Conservation (phyloP, 2,888 invertebrate genomes). For the Epinotia brunnichana region DNA sequence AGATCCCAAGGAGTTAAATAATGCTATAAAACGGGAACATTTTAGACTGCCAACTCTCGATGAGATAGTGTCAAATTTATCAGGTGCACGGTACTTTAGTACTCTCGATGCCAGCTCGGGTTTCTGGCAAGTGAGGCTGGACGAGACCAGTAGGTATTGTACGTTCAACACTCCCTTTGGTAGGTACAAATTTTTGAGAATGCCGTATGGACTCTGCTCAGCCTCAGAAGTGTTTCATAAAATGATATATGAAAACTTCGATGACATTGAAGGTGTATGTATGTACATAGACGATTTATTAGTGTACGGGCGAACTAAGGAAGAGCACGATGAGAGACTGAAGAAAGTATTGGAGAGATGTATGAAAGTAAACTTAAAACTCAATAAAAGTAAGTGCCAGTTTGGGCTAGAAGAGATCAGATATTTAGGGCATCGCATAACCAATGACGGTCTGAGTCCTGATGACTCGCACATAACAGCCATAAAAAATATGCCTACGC, state of each 20-base stretch:
- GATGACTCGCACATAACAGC: slow-evolving; percentile 4
- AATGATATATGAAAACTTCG: no score
- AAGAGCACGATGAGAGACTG: slow-evolving; percentile 2
- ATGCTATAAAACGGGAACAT: slow-evolving; percentile 13
- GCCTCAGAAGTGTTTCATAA: no score
- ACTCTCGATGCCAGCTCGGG: no score
- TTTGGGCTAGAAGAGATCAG: not conserved
- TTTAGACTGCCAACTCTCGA: slow-evolving; percentile 8
- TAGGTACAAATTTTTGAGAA: no score
- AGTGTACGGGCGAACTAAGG: not conserved
- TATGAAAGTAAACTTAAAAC: not conserved
- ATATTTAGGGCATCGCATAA: slow-evolving; percentile 1
- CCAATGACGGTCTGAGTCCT: slow-evolving; percentile 2
- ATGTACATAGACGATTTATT: not conserved
- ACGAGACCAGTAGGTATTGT: no score
- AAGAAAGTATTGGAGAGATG: not conserved
- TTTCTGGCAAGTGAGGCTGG: no score
- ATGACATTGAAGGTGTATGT: no score
- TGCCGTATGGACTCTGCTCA: no score
- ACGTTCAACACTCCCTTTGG: no score
- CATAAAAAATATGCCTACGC: slow-evolving; percentile 8
- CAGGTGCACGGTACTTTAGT: not conserved
- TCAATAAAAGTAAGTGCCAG: not conserved
- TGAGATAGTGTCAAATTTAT: not conserved
- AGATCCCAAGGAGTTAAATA: slow-evolving; percentile 16